A percentile compares a stretch with the other conserved stretches of the same genome.
These are phyloP conservation scores for Nesometra sesokonis DNA, from an alignment of 35 echinoderm and acorn worm species.

Conservation along the genomic window DNA sequence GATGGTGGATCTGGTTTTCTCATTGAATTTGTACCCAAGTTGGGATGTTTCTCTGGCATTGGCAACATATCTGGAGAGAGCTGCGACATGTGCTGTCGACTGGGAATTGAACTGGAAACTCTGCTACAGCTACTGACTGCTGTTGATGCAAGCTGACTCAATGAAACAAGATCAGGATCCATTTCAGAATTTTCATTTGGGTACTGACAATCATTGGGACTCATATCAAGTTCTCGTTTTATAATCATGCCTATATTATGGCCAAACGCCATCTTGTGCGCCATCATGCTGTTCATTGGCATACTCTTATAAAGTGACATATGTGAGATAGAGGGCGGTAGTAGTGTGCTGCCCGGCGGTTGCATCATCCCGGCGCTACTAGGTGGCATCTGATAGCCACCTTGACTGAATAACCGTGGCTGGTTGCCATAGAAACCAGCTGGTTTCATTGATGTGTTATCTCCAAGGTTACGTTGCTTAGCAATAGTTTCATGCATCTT, in stretches of 20 bases:
- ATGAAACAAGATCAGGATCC: neutral
- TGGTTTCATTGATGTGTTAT: constrained; percentile 47
- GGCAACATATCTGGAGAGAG: neutral
- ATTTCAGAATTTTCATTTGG: neutral
- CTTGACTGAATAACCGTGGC: constrained; percentile 66
- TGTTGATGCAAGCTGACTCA: neutral
- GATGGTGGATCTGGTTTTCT: neutral
- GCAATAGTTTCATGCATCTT: constrained; percentile 98
- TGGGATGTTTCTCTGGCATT: neutral
- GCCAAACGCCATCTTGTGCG: neutral
- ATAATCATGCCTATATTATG: neutral
- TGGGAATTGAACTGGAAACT: neutral
- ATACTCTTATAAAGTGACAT: neutral
- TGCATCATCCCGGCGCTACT: neutral
- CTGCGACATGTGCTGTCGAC: neutral
- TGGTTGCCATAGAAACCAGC: constrained; percentile 97
- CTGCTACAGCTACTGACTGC: neutral
- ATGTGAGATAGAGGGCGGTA: neutral
- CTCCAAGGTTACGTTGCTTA: constrained; percentile 70
- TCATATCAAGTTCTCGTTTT: neutral
- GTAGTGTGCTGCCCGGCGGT: constrained; percentile 9
- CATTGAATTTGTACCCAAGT: neutral
- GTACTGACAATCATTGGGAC: neutral
- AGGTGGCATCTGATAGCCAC: constrained; percentile 30
- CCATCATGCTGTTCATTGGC: neutral